Conservation (phyloP, 2,797 vertebrate genomes). For the Xiphorhynchus erythropygius region DNA sequence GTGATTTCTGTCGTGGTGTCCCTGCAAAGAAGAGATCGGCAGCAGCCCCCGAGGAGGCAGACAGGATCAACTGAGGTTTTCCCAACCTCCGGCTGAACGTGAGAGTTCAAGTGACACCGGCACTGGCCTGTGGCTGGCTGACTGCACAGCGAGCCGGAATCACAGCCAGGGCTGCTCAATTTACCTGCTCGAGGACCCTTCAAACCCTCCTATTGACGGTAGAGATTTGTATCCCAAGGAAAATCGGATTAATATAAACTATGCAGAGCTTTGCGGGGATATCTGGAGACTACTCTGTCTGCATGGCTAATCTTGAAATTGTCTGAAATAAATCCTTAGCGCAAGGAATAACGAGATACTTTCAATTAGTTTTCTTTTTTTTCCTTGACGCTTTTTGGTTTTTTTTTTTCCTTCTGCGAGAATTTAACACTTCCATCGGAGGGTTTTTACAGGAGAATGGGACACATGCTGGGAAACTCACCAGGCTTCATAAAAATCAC, state of each 20-base stretch:
- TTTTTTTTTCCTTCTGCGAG: background rate
- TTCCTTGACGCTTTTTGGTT: background rate
- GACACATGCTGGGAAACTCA: background rate
- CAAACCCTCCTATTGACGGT: constrained; percentile 22
- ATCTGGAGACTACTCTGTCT: constrained; percentile 63
- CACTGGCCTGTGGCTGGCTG: constrained; percentile 38
- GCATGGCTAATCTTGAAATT: constrained; percentile 61
- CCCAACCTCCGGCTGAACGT: constrained; percentile 28
- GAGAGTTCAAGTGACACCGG: constrained; percentile 34
- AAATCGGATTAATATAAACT: constrained; percentile 70
- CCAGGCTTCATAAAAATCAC: background rate
- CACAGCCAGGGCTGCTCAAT: constrained; percentile 35
- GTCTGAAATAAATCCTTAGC: constrained; percentile 51
- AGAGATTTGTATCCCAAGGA: constrained; percentile 50
- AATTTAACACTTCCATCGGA: constrained; percentile 18
- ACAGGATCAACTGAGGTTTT: constrained; percentile 33
- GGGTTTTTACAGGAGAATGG: background rate
- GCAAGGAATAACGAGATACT: constrained; percentile 22
- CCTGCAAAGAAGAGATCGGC: background rate
- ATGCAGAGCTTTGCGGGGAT: constrained; percentile 56
- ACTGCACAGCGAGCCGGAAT: constrained; percentile 23
- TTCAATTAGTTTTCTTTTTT: background rate
- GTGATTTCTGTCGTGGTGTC: background rate
- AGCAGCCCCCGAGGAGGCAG: background rate
- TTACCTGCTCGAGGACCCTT: constrained; percentile 63